Percentiles rank a stretch among this genome's conserved stretches.
Conservation (phyloP, 2,113 vertebrate genomes). For the Myrmophylax atrothorax region DNA sequence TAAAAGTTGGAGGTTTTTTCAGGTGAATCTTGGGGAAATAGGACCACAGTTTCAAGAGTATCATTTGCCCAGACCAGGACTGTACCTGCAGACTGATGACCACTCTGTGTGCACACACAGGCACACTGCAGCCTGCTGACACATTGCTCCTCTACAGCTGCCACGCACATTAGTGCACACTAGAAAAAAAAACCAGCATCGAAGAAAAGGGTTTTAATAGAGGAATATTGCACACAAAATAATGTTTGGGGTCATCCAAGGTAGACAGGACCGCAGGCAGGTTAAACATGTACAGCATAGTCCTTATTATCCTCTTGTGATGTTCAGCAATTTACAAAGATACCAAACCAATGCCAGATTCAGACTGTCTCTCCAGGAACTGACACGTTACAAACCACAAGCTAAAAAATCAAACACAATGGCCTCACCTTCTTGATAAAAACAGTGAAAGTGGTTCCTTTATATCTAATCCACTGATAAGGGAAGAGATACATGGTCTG, state of each 20-base stretch:
- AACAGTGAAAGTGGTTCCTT: neutral
- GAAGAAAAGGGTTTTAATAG: neutral
- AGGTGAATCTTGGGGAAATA: neutral
- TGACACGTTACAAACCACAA: neutral
- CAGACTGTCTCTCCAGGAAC: neutral
- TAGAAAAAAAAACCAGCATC: neutral
- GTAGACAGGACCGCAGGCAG: neutral
- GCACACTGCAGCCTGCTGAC: neutral
- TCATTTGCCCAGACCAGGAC: neutral
- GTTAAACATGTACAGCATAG: neutral
- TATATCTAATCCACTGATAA: neutral
- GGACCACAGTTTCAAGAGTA: neutral
- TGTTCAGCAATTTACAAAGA: neutral
- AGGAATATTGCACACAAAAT: neutral
- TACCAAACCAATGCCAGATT: neutral
- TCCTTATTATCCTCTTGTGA: neutral
- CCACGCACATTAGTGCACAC: neutral
- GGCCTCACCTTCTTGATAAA: neutral
- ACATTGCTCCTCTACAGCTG: neutral
- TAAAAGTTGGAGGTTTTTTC: neutral
- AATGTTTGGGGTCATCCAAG: neutral
- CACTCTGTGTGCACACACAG: fast-evolving
- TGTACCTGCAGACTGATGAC: neutral
- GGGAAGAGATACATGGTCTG: neutral
- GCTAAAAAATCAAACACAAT: slow-evolving; percentile 15